Conservation (phyloP, 2,888 invertebrate species). For the Chrysodeixis includens region DNA sequence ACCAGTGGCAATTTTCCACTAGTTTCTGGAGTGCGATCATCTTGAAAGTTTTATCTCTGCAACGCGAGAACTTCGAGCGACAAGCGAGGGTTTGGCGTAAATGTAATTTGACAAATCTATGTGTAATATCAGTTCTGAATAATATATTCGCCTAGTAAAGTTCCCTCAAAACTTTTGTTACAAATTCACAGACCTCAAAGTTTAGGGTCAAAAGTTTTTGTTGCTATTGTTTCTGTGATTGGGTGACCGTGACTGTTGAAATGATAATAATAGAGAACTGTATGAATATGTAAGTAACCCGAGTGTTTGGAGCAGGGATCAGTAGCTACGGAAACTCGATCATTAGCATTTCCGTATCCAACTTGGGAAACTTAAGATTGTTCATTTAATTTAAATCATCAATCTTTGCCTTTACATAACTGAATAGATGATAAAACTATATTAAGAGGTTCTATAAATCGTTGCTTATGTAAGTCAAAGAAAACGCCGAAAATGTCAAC, state of each 20-base stretch:
- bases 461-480: too few relatives aligned
- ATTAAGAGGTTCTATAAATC: too few relatives aligned
- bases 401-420: neutral
- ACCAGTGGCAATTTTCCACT: constrained; percentile 67
- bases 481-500: neutral
- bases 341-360: constrained; percentile 8
- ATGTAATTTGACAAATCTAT: constrained; percentile 56
- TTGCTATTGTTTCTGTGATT: constrained; percentile 47
- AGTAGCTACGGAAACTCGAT: neutral
- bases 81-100: constrained; percentile 41
- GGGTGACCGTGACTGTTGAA: constrained; percentile 26
- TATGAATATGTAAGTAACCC: constrained; percentile 23
- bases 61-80: constrained; percentile 58
- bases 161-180: constrained; percentile 38
- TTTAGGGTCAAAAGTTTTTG: constrained; percentile 42
- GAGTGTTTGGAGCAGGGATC: constrained; percentile 8
- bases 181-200: constrained; percentile 44
- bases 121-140: constrained; percentile 48
- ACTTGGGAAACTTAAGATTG: neutral
- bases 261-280: constrained; percentile 34
- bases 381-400: neutral
- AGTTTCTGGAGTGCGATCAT: constrained; percentile 68
- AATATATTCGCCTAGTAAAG: constrained; percentile 42
- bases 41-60: constrained; percentile 74
- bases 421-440: too few relatives aligned